A percentile compares a stretch with the other conserved stretches of the same genome.
Evolutionary conservation across 2,797 vertebrate genomes (phyloP).

Genomic region (Streptopelia turtur): DNA sequence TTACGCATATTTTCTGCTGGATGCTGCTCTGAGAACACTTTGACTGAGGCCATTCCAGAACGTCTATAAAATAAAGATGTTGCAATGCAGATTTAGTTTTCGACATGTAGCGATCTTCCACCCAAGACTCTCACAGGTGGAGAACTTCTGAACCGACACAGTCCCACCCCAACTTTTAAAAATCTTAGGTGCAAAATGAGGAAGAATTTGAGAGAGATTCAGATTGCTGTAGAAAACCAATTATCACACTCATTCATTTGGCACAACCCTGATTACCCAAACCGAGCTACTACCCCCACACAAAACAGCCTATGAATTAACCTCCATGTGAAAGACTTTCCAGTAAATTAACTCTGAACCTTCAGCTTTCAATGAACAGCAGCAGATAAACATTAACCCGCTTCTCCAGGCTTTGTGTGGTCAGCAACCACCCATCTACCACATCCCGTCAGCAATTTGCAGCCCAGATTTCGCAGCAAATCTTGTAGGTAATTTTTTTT

Average conservation of each 20-base stretch:
- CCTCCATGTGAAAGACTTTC: neutral
- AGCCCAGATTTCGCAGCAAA: fast-evolving
- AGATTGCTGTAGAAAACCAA: fast-evolving
- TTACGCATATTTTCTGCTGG: constrained; percentile 91
- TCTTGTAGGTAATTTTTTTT: no score
- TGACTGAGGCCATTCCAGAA: constrained; percentile 87
- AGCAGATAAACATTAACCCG: constrained; percentile 20
- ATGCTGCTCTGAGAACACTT: constrained; percentile 81
- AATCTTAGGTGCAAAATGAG: neutral
- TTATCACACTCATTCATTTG: fast-evolving
- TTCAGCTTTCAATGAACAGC: fast-evolving
- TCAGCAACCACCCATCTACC: neutral
- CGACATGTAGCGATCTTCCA: neutral
- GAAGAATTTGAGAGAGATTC: neutral
- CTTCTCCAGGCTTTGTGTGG: neutral
- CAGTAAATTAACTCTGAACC: neutral
- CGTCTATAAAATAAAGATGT: constrained; percentile 71
- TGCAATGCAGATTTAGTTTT: neutral
- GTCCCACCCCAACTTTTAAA: neutral
- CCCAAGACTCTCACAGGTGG: neutral
- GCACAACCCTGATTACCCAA: no score
- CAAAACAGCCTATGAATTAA: fast-evolving
- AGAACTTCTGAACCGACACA: fast-evolving
- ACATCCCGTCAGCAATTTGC: fast-evolving
- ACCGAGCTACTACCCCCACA: fast-evolving